Percentiles rank a stretch among this genome's conserved stretches.
phyloP scores from a whole-genome alignment of 2,888 invertebrate genomes.

The Diaphora mendica region DNA sequence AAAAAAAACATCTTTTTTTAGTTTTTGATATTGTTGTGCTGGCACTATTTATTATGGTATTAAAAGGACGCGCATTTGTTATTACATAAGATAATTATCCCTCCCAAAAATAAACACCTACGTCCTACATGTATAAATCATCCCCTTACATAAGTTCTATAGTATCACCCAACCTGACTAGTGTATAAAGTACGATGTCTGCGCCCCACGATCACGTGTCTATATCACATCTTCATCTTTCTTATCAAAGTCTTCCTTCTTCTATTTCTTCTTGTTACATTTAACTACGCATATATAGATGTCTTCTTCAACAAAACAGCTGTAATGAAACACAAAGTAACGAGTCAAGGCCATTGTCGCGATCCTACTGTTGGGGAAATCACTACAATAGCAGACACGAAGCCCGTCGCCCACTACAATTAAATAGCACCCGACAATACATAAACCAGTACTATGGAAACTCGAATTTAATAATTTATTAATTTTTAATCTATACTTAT shows the following conservation, averaged over 20 bases:
- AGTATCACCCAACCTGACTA: constrained; percentile 27
- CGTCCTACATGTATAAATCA: constrained; percentile 14
- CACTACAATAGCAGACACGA: constrained; percentile 33
- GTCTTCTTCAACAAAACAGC: constrained; percentile 4
- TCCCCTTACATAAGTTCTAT: constrained; percentile 35
- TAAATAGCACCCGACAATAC: constrained; percentile 48
- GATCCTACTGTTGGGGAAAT: constrained; percentile 39
- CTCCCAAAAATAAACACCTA: constrained; percentile 46
- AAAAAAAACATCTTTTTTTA: too few relatives aligned
- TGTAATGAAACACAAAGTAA: constrained; percentile 5
- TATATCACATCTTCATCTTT: neutral
- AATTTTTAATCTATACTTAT: too few relatives aligned
- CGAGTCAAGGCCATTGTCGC: constrained; percentile 38
- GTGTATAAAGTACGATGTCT: neutral
- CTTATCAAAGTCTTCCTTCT: neutral
- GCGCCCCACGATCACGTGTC: neutral
- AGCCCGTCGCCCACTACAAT: constrained; percentile 40
- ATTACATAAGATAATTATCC: constrained; percentile 9
- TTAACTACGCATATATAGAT: neutral
- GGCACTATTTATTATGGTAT: neutral
- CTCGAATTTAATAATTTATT: neutral
- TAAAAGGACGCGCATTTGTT: neutral
- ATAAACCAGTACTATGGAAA: constrained; percentile 27
- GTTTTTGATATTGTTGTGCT: too few relatives aligned
- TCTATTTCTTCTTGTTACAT: neutral